phyloP scores from a whole-genome alignment of 2,113 vertebrate genomes.

The Theristicus caerulescens region DNA sequence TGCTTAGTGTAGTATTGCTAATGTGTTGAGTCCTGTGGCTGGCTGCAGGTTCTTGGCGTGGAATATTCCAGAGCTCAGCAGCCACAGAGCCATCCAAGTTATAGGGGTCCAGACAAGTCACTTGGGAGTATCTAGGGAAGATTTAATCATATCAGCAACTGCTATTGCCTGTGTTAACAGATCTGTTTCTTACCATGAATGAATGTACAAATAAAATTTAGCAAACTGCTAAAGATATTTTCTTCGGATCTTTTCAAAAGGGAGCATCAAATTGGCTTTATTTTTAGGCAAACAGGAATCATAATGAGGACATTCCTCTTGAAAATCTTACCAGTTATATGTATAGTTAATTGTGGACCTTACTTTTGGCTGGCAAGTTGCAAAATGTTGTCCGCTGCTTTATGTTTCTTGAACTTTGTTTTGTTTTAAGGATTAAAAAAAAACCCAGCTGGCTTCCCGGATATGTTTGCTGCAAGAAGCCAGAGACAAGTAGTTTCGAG shows the following conservation, averaged over 20 bases:
- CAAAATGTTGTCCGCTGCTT: neutral
- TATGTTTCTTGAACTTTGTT: slow-evolving; percentile 13
- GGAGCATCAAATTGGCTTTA: neutral
- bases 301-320: neutral
- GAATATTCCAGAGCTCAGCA: neutral
- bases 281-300: neutral
- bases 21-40: neutral
- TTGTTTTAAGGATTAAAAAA: neutral
- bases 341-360: neutral
- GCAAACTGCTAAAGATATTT: neutral
- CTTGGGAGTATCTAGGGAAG: neutral
- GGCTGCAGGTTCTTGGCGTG: neutral
- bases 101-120: neutral
- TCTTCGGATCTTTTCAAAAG: neutral
- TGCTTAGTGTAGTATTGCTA: neutral
- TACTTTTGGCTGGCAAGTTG: neutral
- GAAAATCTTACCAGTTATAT: neutral
- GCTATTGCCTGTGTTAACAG: neutral
- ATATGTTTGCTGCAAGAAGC: slow-evolving; percentile 28
- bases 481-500: neutral
- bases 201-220: neutral
- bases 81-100: neutral
- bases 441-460: neutral
- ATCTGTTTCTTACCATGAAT: neutral
- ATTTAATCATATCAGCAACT: neutral